These are phyloP conservation scores for Drosophila bocki DNA, from an alignment of 1,140 invertebrate species.

Conservation along the genomic window DNA sequence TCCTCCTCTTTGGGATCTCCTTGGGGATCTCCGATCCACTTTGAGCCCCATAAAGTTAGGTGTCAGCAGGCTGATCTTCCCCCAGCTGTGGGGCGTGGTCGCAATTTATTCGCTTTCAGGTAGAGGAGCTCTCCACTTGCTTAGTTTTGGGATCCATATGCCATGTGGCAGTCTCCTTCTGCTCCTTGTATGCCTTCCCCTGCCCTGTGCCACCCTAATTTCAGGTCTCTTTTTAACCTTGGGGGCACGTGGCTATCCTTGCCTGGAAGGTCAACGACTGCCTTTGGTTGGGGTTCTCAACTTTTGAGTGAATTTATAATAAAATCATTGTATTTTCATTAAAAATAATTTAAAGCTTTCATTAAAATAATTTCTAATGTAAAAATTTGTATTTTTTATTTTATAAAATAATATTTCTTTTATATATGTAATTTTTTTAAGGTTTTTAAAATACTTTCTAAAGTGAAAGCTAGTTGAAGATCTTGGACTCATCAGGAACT, in stretches of 20 bases:
- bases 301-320: no score
- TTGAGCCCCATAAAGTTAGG: slow-evolving; percentile 38
- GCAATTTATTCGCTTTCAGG: slow-evolving; percentile 49
- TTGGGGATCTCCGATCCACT: background rate
- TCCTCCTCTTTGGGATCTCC: background rate
- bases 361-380: no score
- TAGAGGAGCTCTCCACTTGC: slow-evolving; percentile 25
- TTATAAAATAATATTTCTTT: no score
- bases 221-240: slow-evolving; percentile 46
- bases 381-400: no score
- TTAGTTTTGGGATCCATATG: slow-evolving; percentile 24
- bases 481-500: no score
- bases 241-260: slow-evolving; percentile 63
- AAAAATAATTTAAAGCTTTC: no score
- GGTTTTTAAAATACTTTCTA: no score
- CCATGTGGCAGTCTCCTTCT: slow-evolving; percentile 25
- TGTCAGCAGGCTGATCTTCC: slow-evolving; percentile 74
- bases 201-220: background rate
- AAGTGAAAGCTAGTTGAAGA: no score
- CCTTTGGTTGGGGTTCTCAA: background rate
- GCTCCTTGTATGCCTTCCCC: no score
- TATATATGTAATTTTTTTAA: no score
- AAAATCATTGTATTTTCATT: no score
- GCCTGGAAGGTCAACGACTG: slow-evolving; percentile 55
- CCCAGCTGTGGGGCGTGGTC: slow-evolving; percentile 57